phyloP scores from a whole-genome alignment of 2,797 vertebrate genomes.

The Neopelma chrysocephalum region DNA sequence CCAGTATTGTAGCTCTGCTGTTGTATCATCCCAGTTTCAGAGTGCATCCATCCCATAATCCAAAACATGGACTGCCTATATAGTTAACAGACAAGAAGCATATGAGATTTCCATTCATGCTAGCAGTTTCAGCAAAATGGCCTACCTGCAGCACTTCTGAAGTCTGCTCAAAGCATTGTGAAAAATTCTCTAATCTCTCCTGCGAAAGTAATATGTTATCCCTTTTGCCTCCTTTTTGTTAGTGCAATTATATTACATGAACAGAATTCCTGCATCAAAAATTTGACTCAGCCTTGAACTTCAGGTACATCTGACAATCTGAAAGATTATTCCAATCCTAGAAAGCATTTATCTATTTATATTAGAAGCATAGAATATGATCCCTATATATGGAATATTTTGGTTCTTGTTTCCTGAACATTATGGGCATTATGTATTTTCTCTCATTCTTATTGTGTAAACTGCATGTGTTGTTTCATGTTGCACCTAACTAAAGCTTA shows the following conservation, averaged over 20 bases:
- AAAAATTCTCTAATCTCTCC: not conserved
- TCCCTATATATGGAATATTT: not conserved
- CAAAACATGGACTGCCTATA: not conserved
- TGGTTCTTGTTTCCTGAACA: not conserved
- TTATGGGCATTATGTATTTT: not conserved
- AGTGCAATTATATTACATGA: not conserved
- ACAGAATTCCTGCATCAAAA: not conserved
- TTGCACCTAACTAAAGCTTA: not conserved
- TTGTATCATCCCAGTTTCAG: not conserved
- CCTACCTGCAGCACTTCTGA: not conserved
- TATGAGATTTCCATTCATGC: not conserved
- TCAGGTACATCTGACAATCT: not conserved
- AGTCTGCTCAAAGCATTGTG: not conserved
- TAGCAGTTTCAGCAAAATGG: not conserved
- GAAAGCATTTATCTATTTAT: not conserved
- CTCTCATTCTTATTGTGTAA: not conserved
- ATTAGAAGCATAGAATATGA: not conserved
- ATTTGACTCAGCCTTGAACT: not conserved
- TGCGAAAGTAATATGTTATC: not conserved
- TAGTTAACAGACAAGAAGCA: not conserved
- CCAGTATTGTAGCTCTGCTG: not conserved
- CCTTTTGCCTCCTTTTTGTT: not conserved
- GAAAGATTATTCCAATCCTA: not conserved
- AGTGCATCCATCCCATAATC: not conserved
- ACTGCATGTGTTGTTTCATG: not conserved